Percentiles rank a stretch among this genome's conserved stretches.
phyloP scores from a whole-genome alignment of 2,113 vertebrate genomes.

The Charina bottae region DNA sequence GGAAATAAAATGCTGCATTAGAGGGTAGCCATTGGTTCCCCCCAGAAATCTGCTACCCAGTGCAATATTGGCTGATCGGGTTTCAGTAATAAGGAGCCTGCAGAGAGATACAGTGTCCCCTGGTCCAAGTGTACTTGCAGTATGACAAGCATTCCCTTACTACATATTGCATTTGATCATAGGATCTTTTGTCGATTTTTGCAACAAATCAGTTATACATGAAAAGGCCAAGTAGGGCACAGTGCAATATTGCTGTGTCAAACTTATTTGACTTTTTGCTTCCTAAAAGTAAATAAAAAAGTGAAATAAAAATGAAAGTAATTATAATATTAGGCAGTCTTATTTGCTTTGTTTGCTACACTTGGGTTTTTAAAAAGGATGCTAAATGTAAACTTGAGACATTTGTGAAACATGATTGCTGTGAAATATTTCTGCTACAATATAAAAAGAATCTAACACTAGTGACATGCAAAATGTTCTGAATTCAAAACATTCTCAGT shows the following conservation, averaged over 20 bases:
- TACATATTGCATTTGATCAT: background rate
- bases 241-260: slow-evolving; percentile 55
- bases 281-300: background rate
- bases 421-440: slow-evolving; percentile 17
- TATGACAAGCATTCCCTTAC: background rate
- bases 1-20: background rate
- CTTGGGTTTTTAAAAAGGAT: background rate
- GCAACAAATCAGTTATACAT: slow-evolving; percentile 8
- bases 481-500: background rate
- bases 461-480: background rate
- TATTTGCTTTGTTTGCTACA: slow-evolving; percentile 13
- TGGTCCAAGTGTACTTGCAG: background rate
- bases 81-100: background rate
- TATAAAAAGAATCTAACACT: background rate
- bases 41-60: background rate
- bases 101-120: too few species aligned
- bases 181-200: background rate
- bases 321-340: slow-evolving; percentile 57
- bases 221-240: slow-evolving; percentile 44
- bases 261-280: slow-evolving; percentile 13
- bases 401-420: slow-evolving; percentile 30
- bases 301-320: slow-evolving; percentile 40
- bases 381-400: slow-evolving; percentile 38
- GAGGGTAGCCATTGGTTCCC: background rate
- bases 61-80: background rate